Conservation (phyloP, 2,888 invertebrate genomes). For the Schizaphis graminum region DNA sequence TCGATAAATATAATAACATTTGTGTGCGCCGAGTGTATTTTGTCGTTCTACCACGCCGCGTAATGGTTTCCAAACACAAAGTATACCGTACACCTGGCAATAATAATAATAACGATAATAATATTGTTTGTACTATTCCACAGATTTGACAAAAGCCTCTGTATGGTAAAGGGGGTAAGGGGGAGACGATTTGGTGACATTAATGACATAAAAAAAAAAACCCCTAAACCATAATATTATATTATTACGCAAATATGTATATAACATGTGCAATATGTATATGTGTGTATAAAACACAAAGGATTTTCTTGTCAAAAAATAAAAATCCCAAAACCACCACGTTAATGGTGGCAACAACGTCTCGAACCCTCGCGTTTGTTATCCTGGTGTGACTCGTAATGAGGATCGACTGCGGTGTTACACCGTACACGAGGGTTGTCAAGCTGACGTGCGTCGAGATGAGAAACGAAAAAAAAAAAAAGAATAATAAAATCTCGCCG, state of each 20-base stretch:
- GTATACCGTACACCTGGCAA: background rate
- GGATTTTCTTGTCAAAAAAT: conserved; percentile 53
- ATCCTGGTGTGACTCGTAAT: conserved; percentile 54
- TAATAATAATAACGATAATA: conserved; percentile 8
- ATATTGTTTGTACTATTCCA: background rate
- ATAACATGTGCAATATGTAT: background rate
- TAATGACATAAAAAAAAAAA: conserved; percentile 17
- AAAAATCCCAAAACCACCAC: conserved; percentile 12
- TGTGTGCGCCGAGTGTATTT: conserved; percentile 28
- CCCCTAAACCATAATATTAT: background rate
- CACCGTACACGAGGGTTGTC: background rate
- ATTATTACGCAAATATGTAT: background rate
- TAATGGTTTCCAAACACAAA: conserved; percentile 12
- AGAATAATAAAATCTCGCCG: conserved; percentile 13
- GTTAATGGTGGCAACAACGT: conserved; percentile 36
- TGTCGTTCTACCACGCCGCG: background rate
- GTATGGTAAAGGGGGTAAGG: background rate
- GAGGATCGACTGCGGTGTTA: background rate
- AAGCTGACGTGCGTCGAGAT: conserved; percentile 5
- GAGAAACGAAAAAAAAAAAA: background rate
- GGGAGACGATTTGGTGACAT: conserved; percentile 20
- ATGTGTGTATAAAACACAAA: background rate
- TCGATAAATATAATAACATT: conserved; percentile 1
- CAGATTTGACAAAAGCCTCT: background rate
- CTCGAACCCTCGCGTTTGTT: conserved; percentile 30